Evolutionary conservation across 2,797 vertebrate species (phyloP).

Genomic region (Sphenodon punctatus): DNA sequence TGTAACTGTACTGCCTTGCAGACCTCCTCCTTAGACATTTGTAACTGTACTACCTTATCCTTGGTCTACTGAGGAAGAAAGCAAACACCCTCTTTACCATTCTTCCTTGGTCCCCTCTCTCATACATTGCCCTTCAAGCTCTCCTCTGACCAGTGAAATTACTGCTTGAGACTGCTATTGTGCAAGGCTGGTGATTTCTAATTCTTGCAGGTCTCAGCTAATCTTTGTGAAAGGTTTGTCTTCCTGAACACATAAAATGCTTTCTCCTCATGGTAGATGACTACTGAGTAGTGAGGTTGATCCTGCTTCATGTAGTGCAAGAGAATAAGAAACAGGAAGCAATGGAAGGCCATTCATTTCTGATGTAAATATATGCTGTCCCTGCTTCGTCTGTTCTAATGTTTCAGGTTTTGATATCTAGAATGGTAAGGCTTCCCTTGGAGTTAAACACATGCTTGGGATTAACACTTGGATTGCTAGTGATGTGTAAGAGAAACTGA

Average conservation of each 20-base stretch:
- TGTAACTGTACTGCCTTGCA: background rate
- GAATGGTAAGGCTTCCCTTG: too few relatives aligned
- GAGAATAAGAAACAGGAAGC: background rate
- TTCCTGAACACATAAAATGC: background rate
- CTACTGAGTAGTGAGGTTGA: background rate
- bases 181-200: background rate
- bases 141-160: background rate
- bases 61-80: background rate
- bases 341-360: background rate
- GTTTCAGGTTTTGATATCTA: too few relatives aligned
- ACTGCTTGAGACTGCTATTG: background rate
- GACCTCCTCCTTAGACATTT: background rate
- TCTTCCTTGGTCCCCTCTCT: background rate
- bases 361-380: too few relatives aligned
- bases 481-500: background rate
- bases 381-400: too few relatives aligned
- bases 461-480: background rate
- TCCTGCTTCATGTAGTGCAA: too few relatives aligned
- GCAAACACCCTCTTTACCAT: background rate
- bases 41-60: background rate
- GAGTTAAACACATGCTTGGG: too few relatives aligned
- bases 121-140: background rate
- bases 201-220: background rate
- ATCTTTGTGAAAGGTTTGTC: background rate
- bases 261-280: background rate